phyloP scores from a whole-genome alignment of 1,140 invertebrate species.

The Euura saliciscinereae region DNA sequence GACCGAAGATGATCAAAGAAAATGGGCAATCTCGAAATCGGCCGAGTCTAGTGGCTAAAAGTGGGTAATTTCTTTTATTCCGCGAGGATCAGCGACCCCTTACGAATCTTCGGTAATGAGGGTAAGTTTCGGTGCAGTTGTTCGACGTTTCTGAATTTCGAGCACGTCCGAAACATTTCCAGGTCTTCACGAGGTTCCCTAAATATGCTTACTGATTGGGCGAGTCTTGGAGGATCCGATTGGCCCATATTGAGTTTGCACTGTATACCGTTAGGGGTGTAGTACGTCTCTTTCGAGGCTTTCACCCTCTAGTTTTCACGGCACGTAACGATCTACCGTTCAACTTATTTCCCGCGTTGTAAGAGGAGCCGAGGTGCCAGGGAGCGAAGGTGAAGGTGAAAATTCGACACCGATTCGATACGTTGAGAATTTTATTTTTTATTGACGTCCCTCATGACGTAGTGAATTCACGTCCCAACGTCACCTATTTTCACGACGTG shows the following conservation, averaged over 20 bases:
- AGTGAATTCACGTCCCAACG: no score
- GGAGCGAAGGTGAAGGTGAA: no score
- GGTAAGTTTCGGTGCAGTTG: not conserved
- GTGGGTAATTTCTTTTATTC: not conserved
- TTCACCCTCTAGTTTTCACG: not conserved
- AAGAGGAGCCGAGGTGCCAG: no score
- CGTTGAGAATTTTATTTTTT: no score
- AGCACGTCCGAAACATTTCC: not conserved
- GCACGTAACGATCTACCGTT: not conserved
- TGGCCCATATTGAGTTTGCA: conserved; percentile 6
- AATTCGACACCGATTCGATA: no score
- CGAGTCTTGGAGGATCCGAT: not conserved
- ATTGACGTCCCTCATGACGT: no score
- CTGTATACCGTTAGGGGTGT: not conserved
- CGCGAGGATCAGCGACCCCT: no score
- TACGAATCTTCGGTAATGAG: not conserved
- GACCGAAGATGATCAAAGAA: not conserved
- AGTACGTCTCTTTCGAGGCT: not conserved
- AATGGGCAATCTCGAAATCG: not conserved
- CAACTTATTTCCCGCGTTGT: not conserved
- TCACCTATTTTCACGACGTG: no score
- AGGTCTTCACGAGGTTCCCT: not conserved
- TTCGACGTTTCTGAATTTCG: not conserved
- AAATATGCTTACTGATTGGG: not conserved
- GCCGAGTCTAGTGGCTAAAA: not conserved